Evolutionary conservation across 2,888 invertebrate species (phyloP).

Genomic region (Catocala sponsa): DNA sequence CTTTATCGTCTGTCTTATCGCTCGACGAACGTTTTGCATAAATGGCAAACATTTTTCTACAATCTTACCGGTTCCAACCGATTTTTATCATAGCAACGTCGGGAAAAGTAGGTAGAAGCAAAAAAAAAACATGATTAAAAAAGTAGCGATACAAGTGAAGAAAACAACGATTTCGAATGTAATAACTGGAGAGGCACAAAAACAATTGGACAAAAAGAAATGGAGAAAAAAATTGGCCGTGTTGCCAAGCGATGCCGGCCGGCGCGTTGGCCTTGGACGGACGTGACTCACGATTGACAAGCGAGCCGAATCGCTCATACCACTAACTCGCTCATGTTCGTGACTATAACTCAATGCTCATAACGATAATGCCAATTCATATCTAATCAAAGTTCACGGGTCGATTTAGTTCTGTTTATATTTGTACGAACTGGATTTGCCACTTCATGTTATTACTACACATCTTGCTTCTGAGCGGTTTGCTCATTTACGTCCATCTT

Average conservation of each 20-base stretch:
- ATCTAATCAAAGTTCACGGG: constrained; percentile 60
- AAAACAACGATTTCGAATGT: constrained; percentile 56
- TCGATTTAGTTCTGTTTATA: constrained; percentile 44
- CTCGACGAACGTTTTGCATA: constrained; percentile 34
- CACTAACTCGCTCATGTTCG: constrained; percentile 51
- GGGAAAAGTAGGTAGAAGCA: constrained; percentile 11
- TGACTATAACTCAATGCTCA: constrained; percentile 56
- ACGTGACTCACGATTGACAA: constrained; percentile 70
- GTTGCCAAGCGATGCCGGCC: constrained; percentile 81
- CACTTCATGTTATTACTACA: constrained; percentile 23
- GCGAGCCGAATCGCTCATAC: constrained; percentile 60
- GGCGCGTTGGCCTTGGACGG: constrained; percentile 76
- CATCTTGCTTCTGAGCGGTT: constrained; percentile 17
- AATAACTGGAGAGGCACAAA: constrained; percentile 64
- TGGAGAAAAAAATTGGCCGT: constrained; percentile 59
- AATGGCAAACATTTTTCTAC: constrained; percentile 24
- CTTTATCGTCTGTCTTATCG: constrained; percentile 37
- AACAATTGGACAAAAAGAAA: constrained; percentile 69
- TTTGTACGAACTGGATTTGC: constrained; percentile 36
- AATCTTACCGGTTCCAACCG: constrained; percentile 6
- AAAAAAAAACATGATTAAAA: constrained; percentile 18
- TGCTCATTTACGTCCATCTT: not conserved
- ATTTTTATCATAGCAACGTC: constrained; percentile 13
- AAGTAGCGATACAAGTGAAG: constrained; percentile 29
- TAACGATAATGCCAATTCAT: constrained; percentile 52